Evolutionary conservation across 2,113 vertebrate species (phyloP).

Genomic region (Hystrix cristata): DNA sequence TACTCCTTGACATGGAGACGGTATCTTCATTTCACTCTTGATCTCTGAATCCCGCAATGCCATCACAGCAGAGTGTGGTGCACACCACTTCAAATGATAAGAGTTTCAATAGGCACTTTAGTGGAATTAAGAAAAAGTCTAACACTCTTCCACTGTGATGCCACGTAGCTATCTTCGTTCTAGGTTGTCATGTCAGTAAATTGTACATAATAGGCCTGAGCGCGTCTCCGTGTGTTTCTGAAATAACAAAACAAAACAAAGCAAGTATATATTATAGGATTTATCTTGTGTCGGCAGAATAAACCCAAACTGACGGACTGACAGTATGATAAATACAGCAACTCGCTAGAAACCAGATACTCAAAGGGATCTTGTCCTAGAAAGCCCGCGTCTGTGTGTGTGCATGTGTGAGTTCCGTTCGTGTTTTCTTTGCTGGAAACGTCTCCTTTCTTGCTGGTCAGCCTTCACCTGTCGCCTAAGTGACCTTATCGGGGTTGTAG

Average conservation of each 20-base stretch:
- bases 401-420: constrained; percentile 23
- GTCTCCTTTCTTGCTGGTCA: not conserved
- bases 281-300: constrained; percentile 77
- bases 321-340: constrained; percentile 86
- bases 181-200: constrained; percentile 83
- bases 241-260: constrained; percentile 86
- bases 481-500: constrained; percentile 89
- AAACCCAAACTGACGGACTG: constrained; percentile 87
- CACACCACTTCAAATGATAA: constrained; percentile 86
- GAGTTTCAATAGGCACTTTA: constrained; percentile 92
- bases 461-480: constrained; percentile 80
- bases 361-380: constrained; percentile 81
- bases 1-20: constrained; percentile 85
- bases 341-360: constrained; percentile 85
- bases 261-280: constrained; percentile 78
- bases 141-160: constrained; percentile 90
- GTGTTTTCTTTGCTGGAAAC: constrained; percentile 58
- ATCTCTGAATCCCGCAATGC: constrained; percentile 74
- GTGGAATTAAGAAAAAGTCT: constrained; percentile 92
- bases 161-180: constrained; percentile 87
- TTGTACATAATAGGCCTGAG: constrained; percentile 88
- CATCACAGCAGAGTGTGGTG: constrained; percentile 84
- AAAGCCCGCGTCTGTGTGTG: constrained; percentile 80
- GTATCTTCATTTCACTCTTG: constrained; percentile 69
- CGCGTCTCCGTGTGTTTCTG: constrained; percentile 88